Percentiles rank a stretch among this genome's conserved stretches.
These are phyloP conservation scores for Amphiura filiformis DNA, from an alignment of 35 echinoderm and acorn worm species.

Conservation along the genomic window DNA sequence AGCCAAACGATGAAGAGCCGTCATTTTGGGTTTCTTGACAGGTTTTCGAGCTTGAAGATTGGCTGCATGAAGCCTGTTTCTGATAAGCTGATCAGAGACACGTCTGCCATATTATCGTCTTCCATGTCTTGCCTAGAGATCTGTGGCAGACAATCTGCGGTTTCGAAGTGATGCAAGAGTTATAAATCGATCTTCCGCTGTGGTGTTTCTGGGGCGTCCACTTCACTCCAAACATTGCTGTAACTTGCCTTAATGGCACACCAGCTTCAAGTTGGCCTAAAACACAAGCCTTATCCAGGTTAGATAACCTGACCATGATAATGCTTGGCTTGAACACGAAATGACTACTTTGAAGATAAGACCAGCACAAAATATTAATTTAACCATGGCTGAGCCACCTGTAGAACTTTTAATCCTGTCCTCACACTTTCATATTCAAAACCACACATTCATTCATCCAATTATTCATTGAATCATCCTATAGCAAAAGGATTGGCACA, in stretches of 20 bases:
- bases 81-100: not conserved
- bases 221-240: not conserved
- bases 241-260: not conserved
- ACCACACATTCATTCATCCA: conserved; percentile 14
- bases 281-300: not conserved
- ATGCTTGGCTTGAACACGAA: not conserved
- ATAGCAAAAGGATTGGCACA: conserved; percentile 13
- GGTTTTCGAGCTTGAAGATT: not conserved
- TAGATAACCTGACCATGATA: not conserved
- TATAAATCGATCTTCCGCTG: not conserved
- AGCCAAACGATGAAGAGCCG: not conserved
- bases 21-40: not conserved
- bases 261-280: no score
- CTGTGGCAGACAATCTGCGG: not conserved
- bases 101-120: not conserved
- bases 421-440: not conserved
- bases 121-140: not conserved
- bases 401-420: not conserved
- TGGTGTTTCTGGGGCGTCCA: not conserved
- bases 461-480: conserved; percentile 20
- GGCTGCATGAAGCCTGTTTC: not conserved
- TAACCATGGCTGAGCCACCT: not conserved
- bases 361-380: not conserved
- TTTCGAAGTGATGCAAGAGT: not conserved
- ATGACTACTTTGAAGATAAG: not conserved